Percentiles rank a stretch among this genome's conserved stretches.
phyloP scores from a whole-genome alignment of 2,113 vertebrate genomes.

The Cricetomys ansorgei region DNA sequence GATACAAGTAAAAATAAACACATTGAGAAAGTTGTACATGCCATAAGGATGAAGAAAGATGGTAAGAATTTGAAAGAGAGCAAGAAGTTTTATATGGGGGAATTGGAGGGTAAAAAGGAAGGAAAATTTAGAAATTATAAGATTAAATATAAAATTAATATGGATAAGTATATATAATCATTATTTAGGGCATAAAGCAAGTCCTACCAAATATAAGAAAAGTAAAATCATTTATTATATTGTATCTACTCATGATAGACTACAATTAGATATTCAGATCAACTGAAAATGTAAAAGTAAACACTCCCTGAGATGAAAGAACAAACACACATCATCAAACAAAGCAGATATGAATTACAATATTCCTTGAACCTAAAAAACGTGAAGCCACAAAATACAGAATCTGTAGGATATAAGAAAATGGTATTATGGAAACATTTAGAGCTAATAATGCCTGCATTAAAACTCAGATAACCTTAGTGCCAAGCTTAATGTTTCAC shows the following conservation, averaged over 20 bases:
- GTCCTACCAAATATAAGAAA: not conserved
- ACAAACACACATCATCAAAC: not conserved
- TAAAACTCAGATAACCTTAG: not conserved
- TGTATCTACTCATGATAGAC: not conserved
- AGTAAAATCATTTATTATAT: not conserved
- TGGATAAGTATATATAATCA: not conserved
- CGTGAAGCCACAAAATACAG: not conserved
- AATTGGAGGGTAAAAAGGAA: not conserved
- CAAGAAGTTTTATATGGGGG: not conserved
- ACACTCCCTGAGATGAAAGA: not conserved
- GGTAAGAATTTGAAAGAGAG: not conserved
- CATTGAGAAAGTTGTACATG: not conserved
- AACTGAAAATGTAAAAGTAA: not conserved
- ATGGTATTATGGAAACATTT: not conserved
- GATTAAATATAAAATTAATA: not conserved
- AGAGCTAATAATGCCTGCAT: not conserved
- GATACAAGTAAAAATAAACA: not conserved
- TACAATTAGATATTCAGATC: not conserved
- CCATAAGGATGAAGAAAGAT: not conserved
- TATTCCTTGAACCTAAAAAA: not conserved
- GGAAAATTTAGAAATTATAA: not conserved
- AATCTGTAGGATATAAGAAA: not conserved
- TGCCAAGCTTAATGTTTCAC: not conserved
- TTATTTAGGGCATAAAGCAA: not conserved
- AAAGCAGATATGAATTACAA: not conserved